Percentiles rank a stretch among this genome's conserved stretches.
Evolutionary conservation across 2,113 vertebrate species (phyloP).

Genomic region (Dissostichus mawsoni): DNA sequence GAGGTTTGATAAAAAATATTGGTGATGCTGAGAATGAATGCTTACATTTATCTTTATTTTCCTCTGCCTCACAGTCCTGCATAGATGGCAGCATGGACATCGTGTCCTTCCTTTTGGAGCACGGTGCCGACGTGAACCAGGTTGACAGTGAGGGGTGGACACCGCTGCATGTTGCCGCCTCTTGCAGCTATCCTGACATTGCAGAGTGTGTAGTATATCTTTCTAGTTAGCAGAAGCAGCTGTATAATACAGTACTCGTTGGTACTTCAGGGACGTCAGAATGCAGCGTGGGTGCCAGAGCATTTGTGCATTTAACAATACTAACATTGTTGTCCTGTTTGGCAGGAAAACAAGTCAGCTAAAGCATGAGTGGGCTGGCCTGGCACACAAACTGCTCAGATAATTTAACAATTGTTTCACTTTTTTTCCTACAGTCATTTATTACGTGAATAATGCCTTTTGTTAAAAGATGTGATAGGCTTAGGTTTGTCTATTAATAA

Average conservation of each 20-base stretch:
- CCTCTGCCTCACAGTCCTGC: slow-evolving; percentile 86
- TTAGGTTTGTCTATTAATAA: not conserved
- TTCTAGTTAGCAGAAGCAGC: slow-evolving; percentile 17
- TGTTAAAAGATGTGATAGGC: not conserved
- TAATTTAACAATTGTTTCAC: slow-evolving; percentile 10
- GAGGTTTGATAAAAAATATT: not conserved
- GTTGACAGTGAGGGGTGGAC: slow-evolving; percentile 97
- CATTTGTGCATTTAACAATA: slow-evolving; percentile 69
- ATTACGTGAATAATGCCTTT: slow-evolving; percentile 13
- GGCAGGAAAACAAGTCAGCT: slow-evolving; percentile 30
- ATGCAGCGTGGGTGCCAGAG: slow-evolving; percentile 51
- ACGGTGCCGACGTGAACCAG: slow-evolving; percentile 90
- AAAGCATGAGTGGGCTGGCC: slow-evolving; percentile 49
- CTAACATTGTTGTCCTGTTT: slow-evolving; percentile 72
- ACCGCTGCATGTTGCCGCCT: slow-evolving; percentile 93
- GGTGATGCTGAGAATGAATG: not conserved
- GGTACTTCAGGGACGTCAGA: slow-evolving; percentile 34
- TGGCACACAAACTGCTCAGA: slow-evolving; percentile 25
- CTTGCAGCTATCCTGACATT: slow-evolving; percentile 93
- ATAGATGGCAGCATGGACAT: slow-evolving; percentile 96
- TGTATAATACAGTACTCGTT: slow-evolving; percentile 14
- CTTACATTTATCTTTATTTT: not conserved
- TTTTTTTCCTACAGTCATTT: too few species aligned
- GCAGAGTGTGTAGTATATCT: slow-evolving; percentile 86
- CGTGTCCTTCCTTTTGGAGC: slow-evolving; percentile 92